A percentile compares a stretch with the other conserved stretches of the same genome.
Evolutionary conservation across 2,113 vertebrate species (phyloP).

Genomic region (Desmodus rotundus): DNA sequence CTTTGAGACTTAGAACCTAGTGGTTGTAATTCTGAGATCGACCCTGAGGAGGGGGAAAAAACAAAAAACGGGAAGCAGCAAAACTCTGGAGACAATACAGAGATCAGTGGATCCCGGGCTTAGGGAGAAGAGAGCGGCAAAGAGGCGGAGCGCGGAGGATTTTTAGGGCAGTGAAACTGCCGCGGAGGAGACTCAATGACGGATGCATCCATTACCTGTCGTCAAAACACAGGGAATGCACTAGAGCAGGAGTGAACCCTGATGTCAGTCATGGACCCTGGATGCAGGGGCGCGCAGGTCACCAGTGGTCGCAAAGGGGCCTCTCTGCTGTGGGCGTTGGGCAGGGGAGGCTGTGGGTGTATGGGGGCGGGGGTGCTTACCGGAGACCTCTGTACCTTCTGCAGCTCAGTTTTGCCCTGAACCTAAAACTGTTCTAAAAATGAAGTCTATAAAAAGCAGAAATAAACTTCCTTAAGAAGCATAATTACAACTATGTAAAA

Average conservation of each 20-base stretch:
- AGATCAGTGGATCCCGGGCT: neutral
- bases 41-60: neutral
- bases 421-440: neutral
- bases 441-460: neutral
- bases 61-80: neutral
- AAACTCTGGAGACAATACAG: neutral
- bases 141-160: neutral
- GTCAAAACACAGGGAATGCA: neutral
- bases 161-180: neutral
- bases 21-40: neutral
- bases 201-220: too few relatives aligned
- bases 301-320: fast-evolving
- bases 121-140: too few relatives aligned
- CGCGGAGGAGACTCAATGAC: neutral
- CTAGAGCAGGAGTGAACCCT: neutral
- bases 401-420: neutral
- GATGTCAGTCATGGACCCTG: too few relatives aligned
- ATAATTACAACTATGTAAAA: neutral
- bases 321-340: neutral
- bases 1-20: neutral
- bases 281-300: too few relatives aligned
- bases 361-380: fast-evolving
- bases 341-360: too few relatives aligned
- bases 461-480: neutral
- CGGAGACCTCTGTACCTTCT: neutral